phyloP scores from a whole-genome alignment of 2,113 vertebrate genomes.

The Pavo muticus region DNA sequence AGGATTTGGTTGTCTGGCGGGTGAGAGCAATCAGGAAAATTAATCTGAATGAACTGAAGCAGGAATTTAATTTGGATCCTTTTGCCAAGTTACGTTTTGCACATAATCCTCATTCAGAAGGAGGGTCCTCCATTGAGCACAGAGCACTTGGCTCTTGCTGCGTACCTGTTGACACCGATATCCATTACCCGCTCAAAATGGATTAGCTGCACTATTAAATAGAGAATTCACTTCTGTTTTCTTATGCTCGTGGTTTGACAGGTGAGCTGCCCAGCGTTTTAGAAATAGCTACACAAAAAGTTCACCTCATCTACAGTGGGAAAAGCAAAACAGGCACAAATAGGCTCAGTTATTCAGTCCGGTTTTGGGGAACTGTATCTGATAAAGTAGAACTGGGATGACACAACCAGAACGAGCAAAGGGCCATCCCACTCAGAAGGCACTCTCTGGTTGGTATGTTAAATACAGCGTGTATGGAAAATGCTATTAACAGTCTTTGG shows the following conservation, averaged over 20 bases:
- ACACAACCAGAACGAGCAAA: neutral
- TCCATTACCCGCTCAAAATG: constrained; percentile 29
- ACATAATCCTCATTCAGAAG: constrained; percentile 61
- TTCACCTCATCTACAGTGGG: neutral
- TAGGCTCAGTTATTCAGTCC: neutral
- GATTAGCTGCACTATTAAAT: constrained; percentile 51
- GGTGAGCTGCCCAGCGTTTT: constrained; percentile 55
- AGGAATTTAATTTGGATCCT: constrained; percentile 56
- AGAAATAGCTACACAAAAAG: neutral
- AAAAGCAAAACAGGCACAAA: neutral
- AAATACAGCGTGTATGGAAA: neutral
- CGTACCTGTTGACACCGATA: constrained; percentile 60
- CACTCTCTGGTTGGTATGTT: accelerated
- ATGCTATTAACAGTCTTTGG: neutral
- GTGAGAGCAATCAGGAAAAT: constrained; percentile 53
- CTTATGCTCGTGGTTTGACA: neutral
- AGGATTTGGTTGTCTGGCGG: neutral
- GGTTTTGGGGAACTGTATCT: neutral
- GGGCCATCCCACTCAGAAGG: neutral
- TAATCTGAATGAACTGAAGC: constrained; percentile 62
- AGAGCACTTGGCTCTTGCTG: neutral
- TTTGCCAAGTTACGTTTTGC: constrained; percentile 58
- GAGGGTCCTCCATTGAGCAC: constrained; percentile 20
- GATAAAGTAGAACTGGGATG: accelerated
- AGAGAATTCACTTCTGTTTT: constrained; percentile 32